A percentile compares a stretch with the other conserved stretches of the same genome.
Conservation (phyloP, 2,113 vertebrate species). For the Rhagologus leucostigma region DNA sequence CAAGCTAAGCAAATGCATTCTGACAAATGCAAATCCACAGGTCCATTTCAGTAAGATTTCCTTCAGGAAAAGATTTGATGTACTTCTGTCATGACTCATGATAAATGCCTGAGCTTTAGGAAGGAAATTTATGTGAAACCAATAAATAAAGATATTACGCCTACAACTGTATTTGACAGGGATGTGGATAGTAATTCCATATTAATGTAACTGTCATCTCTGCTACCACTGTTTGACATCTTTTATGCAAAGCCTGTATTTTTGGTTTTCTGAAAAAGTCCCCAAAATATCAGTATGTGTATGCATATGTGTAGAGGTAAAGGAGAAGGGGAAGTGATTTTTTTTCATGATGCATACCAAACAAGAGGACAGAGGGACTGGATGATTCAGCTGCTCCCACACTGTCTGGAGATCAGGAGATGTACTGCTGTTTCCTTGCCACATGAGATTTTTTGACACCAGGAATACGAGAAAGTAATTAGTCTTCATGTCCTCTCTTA, state of each 20-base stretch:
- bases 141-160: slow-evolving; percentile 34
- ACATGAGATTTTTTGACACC: neutral
- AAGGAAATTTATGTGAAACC: slow-evolving; percentile 4
- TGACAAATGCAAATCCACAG: slow-evolving; percentile 16
- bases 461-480: neutral
- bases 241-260: neutral
- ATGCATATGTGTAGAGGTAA: neutral
- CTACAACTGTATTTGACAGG: neutral
- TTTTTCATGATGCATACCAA: neutral
- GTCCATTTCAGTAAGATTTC: slow-evolving; percentile 5
- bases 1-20: slow-evolving; percentile 4
- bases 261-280: neutral
- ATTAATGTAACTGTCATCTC: slow-evolving; percentile 21
- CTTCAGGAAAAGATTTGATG: slow-evolving; percentile 20
- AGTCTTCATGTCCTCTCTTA: neutral
- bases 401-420: neutral
- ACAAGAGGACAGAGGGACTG: neutral
- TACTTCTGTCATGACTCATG: neutral
- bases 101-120: slow-evolving; percentile 7
- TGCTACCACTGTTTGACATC: neutral
- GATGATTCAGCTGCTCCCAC: neutral
- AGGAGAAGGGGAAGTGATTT: neutral
- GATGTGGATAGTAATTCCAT: neutral
- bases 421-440: neutral
- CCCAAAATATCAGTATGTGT: neutral